These are phyloP conservation scores for Leucoraja erinaceus DNA, from an alignment of 2,113 vertebrate genomes.

Conservation along the genomic window DNA sequence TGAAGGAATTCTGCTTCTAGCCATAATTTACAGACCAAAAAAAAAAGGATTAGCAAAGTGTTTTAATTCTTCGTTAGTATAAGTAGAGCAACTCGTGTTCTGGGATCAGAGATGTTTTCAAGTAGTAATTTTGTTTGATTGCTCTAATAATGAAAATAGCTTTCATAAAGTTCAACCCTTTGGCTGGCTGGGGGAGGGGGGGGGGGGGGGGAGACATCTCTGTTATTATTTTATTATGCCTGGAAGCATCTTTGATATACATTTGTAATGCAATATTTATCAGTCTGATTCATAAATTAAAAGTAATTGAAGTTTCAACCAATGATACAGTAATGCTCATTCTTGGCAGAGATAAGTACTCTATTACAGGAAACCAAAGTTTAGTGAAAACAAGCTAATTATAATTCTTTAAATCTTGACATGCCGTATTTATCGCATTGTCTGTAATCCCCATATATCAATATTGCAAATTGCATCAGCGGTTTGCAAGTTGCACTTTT, in stretches of 20 bases:
- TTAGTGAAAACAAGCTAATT: slow-evolving; percentile 5
- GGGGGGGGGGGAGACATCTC: not conserved
- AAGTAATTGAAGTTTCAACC: not conserved
- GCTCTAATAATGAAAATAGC: slow-evolving; percentile 4
- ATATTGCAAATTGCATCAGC: not conserved
- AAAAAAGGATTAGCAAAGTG: slow-evolving; percentile 61
- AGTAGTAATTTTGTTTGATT: slow-evolving; percentile 69
- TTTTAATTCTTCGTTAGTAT: slow-evolving; percentile 49
- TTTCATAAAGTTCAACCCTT: not conserved
- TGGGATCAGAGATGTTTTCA: slow-evolving; percentile 77
- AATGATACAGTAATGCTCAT: not conserved
- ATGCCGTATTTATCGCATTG: not conserved
- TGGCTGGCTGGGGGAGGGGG: not conserved
- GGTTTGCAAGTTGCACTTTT: not conserved
- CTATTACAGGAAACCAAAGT: not conserved
- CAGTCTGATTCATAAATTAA: slow-evolving; percentile 5
- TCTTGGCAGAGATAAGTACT: not conserved
- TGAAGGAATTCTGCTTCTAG: slow-evolving; percentile 68
- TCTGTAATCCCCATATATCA: not conserved
- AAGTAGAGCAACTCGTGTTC: slow-evolving; percentile 63
- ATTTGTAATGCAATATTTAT: not conserved
- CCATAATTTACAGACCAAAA: slow-evolving; percentile 73
- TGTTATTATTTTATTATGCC: not conserved
- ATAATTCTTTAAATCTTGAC: not conserved
- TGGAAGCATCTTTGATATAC: not conserved